Percentiles rank a stretch among this genome's conserved stretches.
These are phyloP conservation scores for Cliona cf. orientalis DNA, from an alignment of 37 sponge, comb jelly and placozoan genomes.

Conservation along the genomic window DNA sequence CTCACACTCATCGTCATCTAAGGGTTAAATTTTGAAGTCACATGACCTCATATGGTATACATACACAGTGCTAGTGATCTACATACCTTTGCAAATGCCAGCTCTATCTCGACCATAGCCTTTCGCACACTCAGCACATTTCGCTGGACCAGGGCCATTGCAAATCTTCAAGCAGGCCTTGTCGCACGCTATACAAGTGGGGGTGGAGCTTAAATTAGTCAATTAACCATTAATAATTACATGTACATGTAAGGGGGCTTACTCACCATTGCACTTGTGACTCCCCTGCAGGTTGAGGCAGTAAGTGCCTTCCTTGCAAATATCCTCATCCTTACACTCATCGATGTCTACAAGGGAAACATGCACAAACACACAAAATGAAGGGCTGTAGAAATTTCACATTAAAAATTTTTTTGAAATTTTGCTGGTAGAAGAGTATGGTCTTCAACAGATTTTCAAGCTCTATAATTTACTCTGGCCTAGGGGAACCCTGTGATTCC, in stretches of 20 bases:
- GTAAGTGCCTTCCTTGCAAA: conserved; percentile 83
- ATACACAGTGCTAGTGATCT: not conserved
- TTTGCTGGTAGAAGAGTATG: too few relatives aligned
- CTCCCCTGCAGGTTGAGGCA: conserved; percentile 78
- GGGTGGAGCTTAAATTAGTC: not conserved
- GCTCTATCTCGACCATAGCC: conserved; percentile 64
- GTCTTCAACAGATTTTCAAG: too few relatives aligned
- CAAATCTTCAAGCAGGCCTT: conserved; percentile 63
- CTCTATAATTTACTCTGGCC: too few relatives aligned
- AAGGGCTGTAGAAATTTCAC: too few relatives aligned
- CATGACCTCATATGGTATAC: not conserved
- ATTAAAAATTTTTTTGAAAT: too few relatives aligned
- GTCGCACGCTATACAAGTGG: conserved; percentile 63
- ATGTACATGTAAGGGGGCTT: too few relatives aligned
- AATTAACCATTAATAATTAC: too few relatives aligned
- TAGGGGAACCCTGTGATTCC: too few relatives aligned
- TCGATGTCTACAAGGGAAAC: conserved; percentile 53
- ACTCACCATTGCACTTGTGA: conserved; percentile 66
- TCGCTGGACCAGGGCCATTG: conserved; percentile 69
- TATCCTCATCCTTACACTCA: conserved; percentile 69
- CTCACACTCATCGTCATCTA: conserved; percentile 84
- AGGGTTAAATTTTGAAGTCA: not conserved
- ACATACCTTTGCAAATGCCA: conserved; percentile 8
- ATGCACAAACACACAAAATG: not conserved
- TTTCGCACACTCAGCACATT: conserved; percentile 70